These are phyloP conservation scores for Madoqua kirkii DNA, from an alignment of 2,113 vertebrate species.

Conservation along the genomic window DNA sequence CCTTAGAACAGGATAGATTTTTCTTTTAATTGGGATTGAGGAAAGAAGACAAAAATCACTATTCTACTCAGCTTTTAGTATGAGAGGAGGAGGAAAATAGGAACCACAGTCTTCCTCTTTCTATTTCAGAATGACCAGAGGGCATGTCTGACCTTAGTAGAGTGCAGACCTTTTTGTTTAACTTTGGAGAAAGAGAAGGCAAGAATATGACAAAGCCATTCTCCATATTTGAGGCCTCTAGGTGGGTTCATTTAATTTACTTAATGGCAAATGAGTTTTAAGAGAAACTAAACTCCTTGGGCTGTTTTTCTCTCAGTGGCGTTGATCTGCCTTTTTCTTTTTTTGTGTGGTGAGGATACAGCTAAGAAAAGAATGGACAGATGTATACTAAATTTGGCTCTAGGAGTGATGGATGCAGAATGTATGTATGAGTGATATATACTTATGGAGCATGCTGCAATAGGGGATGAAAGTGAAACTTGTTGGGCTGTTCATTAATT, in stretches of 20 bases:
- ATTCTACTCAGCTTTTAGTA: not conserved
- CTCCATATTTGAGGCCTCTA: not conserved
- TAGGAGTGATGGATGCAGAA: not conserved
- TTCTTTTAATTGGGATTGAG: not conserved
- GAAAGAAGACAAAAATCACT: not conserved
- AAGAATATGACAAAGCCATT: not conserved
- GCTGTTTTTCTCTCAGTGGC: not conserved
- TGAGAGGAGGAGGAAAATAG: not conserved
- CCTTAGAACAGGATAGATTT: not conserved
- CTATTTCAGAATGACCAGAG: not conserved
- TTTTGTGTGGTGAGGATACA: not conserved
- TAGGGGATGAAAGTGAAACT: not conserved
- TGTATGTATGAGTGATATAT: not conserved
- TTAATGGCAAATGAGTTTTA: not conserved
- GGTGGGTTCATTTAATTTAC: not conserved
- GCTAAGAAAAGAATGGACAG: constrained; percentile 54
- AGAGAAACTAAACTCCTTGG: not conserved
- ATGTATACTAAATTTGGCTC: constrained; percentile 48
- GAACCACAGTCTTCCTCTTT: not conserved
- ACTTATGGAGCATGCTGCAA: not conserved
- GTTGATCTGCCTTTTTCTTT: not conserved
- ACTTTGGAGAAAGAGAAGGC: not conserved
- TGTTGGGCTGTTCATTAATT: not conserved
- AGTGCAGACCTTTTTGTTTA: not conserved
- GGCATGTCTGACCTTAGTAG: not conserved